Percentiles rank a stretch among this genome's conserved stretches.
These are phyloP conservation scores for Neomorphus geoffroyi DNA, from an alignment of 2,797 vertebrate species.

Conservation along the genomic window DNA sequence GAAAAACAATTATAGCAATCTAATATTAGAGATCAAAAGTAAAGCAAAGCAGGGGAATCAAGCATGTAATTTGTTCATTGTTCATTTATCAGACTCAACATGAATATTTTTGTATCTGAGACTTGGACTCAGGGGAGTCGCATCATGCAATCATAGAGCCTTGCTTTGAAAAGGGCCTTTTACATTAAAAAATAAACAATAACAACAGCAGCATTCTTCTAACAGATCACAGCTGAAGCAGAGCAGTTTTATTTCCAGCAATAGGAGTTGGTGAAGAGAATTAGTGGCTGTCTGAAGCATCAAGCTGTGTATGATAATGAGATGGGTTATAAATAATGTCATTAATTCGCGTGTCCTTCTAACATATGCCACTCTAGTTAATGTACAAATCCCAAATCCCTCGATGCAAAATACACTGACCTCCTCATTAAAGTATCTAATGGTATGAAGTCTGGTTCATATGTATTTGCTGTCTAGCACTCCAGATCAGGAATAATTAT, in stretches of 20 bases:
- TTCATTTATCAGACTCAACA: slow-evolving; percentile 41
- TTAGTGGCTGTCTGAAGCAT: slow-evolving; percentile 69
- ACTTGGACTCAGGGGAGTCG: neutral
- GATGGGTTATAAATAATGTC: slow-evolving; percentile 77
- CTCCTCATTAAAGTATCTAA: neutral
- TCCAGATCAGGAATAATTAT: neutral
- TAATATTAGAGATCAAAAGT: slow-evolving; percentile 46
- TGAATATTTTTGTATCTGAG: neutral
- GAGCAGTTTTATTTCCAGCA: slow-evolving; percentile 59
- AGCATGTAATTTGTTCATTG: slow-evolving; percentile 45
- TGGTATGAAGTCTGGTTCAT: neutral
- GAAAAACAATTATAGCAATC: slow-evolving; percentile 33
- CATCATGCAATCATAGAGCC: neutral
- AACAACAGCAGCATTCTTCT: neutral
- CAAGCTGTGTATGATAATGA: slow-evolving; percentile 77
- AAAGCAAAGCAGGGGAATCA: slow-evolving; percentile 22
- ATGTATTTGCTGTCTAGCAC: neutral
- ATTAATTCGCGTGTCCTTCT: slow-evolving; percentile 74
- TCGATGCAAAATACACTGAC: neutral
- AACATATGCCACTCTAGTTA: slow-evolving; percentile 59
- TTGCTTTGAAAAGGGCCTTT: slow-evolving; percentile 37
- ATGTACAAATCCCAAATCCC: slow-evolving; percentile 19
- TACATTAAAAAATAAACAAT: slow-evolving; percentile 8
- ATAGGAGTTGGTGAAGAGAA: slow-evolving; percentile 71
- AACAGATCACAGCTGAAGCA: slow-evolving; percentile 41